Conservation (phyloP, 2,888 invertebrate genomes). For the Thalpophila matura region DNA sequence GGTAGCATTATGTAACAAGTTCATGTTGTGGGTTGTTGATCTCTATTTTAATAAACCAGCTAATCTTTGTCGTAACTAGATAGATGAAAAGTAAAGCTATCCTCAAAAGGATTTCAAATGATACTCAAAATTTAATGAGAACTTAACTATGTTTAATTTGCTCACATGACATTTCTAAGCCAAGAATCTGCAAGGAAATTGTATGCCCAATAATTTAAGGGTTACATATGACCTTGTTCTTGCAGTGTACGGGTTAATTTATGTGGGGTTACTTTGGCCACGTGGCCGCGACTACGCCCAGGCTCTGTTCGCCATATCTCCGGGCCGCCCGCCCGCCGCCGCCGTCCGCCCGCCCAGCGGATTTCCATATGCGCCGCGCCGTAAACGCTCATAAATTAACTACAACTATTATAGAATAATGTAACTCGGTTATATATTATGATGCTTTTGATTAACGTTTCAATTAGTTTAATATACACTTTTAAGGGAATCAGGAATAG, state of each 20-base stretch:
- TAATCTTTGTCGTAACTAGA: background rate
- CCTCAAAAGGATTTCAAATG: background rate
- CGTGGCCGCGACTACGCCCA: constrained; percentile 79
- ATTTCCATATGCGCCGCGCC: constrained; percentile 76
- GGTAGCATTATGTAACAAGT: too few relatives aligned
- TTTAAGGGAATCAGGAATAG: background rate
- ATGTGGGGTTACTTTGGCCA: constrained; percentile 62
- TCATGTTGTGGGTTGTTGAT: too few relatives aligned
- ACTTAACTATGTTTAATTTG: background rate
- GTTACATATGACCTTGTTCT: constrained; percentile 55
- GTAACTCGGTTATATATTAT: constrained; percentile 47
- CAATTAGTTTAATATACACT: constrained; percentile 27
- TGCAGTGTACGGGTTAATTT: constrained; percentile 59
- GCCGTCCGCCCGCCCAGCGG: constrained; percentile 69
- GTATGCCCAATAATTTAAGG: constrained; percentile 49
- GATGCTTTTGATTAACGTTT: constrained; percentile 51
- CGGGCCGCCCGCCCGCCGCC: constrained; percentile 58
- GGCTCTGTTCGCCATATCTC: constrained; percentile 81
- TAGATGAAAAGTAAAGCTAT: background rate
- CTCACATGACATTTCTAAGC: constrained; percentile 2
- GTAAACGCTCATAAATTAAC: constrained; percentile 74
- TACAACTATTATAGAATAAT: constrained; percentile 67
- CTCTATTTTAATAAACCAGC: too few relatives aligned
- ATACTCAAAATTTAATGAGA: background rate
- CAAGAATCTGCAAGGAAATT: constrained; percentile 34